A percentile compares a stretch with the other conserved stretches of the same genome.
phyloP scores from a whole-genome alignment of 2,797 vertebrate genomes.

The Mionectes olivaceus region DNA sequence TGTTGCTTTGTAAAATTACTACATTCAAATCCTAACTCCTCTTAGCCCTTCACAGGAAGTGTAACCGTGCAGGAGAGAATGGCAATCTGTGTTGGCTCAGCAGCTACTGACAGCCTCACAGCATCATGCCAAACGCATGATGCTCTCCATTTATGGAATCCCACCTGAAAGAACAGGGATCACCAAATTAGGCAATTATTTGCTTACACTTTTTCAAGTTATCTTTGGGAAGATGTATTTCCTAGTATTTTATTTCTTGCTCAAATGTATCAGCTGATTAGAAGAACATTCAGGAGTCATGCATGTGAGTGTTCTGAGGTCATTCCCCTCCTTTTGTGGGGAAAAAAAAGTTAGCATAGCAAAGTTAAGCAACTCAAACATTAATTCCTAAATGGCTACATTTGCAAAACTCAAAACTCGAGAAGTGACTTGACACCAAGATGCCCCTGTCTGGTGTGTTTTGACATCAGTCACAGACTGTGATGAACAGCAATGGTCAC shows the following conservation, averaged over 20 bases:
- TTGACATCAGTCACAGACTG: neutral
- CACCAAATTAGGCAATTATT: neutral
- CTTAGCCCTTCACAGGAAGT: neutral
- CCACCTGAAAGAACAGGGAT: neutral
- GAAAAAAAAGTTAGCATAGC: neutral
- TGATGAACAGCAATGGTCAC: neutral
- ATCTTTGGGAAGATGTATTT: neutral
- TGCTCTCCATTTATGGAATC: neutral
- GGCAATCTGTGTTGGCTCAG: neutral
- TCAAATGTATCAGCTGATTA: neutral
- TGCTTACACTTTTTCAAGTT: neutral
- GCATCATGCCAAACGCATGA: neutral
- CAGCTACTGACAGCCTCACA: neutral
- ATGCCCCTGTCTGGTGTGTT: neutral
- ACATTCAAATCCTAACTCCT: neutral
- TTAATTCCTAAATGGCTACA: neutral
- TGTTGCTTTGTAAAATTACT: neutral
- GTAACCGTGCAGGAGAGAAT: neutral
- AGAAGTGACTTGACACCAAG: neutral
- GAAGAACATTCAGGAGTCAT: neutral
- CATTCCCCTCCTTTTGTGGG: neutral
- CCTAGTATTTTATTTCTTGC: neutral
- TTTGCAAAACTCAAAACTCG: neutral
- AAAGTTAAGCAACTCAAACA: neutral
- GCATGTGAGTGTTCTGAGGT: neutral